Base-by-base conservation (phyloP, 2,888 invertebrate genomes). In the Syrphus vitripennis region DNA sequence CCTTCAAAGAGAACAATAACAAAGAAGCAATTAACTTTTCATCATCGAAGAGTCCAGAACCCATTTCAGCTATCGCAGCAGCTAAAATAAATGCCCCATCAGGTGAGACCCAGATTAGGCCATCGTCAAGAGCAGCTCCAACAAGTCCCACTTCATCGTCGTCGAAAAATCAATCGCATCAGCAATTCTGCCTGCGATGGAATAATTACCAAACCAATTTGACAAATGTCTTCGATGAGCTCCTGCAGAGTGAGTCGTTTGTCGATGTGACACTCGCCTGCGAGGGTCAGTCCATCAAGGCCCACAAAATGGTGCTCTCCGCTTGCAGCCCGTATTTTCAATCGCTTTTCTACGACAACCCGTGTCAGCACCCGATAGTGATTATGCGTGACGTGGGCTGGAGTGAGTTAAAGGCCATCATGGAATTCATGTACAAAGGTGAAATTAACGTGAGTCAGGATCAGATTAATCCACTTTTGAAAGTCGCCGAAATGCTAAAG, bases 241-340 rank as follows among this genome's bases (percentile, higher is more conserved):
- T 98, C 88, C 94, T 97, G 87, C 97, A 97, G 93, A 96, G 95
- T 91, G 97, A 97, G 93, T 96, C 96, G 87, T 97, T 98, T 93
- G 97, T 97, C 89, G 98, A 98, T 93, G 97, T 97, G 88, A 98
- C 98, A 19, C 94, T 98, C 79, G 97, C 97, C 80, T 97, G 97
- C 93, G 97, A 97, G 90, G 97, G 97, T 6, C 96, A 96, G 91
- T 96, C 96, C 89, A 95, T 98, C 90, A 97, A 97, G 92, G 97
- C 97, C 67, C 98, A 98, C 94, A 97, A 97, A 92, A 97, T 98
- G 95, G 97, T 98, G 67, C 93, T 98, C 72, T 97, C 97, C 67
- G 98, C 98, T 84, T 98, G 98, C 94, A 97, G 97, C 91, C 97
- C 98, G 19, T 98, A 98, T 93, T 98, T 98, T 93, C 97, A 97